phyloP scores from a whole-genome alignment of 2,888 invertebrate species.

The Heliconius ethilla region DNA sequence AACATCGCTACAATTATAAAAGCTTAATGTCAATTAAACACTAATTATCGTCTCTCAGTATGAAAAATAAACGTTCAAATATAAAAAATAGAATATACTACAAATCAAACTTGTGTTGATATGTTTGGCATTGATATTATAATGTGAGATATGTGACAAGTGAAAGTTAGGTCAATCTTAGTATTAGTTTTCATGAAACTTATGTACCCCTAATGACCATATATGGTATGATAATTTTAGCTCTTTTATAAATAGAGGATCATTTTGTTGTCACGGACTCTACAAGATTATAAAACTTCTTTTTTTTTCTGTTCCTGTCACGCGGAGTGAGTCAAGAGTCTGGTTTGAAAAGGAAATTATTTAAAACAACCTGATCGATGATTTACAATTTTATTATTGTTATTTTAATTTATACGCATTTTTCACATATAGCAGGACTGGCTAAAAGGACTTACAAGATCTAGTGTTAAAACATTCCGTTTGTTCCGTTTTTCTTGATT shows the following conservation, averaged over 20 bases:
- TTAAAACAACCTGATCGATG: background rate
- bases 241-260: slow-evolving; percentile 31
- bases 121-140: background rate
- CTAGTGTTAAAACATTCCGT: too few relatives aligned
- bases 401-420: too few relatives aligned
- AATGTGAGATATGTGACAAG: slow-evolving; percentile 8
- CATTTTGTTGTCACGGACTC: slow-evolving; percentile 39
- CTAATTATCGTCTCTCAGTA: background rate
- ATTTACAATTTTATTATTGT: background rate
- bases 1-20: too few relatives aligned
- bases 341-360: background rate
- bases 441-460: too few relatives aligned
- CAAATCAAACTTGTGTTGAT: background rate
- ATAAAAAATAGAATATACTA: background rate
- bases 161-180: slow-evolving; percentile 15
- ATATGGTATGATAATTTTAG: slow-evolving; percentile 29
- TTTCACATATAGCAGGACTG: too few relatives aligned
- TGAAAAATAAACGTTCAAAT: background rate
- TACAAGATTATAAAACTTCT: slow-evolving; percentile 34
- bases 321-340: background rate
- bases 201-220: slow-evolving; percentile 26
- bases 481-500: too few relatives aligned
- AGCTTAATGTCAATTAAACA: background rate
- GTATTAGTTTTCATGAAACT: slow-evolving; percentile 1
- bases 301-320: background rate